A percentile compares a stretch with the other conserved stretches of the same genome.
Conservation (phyloP, 2,113 vertebrate species). For the Cairina moschata region DNA sequence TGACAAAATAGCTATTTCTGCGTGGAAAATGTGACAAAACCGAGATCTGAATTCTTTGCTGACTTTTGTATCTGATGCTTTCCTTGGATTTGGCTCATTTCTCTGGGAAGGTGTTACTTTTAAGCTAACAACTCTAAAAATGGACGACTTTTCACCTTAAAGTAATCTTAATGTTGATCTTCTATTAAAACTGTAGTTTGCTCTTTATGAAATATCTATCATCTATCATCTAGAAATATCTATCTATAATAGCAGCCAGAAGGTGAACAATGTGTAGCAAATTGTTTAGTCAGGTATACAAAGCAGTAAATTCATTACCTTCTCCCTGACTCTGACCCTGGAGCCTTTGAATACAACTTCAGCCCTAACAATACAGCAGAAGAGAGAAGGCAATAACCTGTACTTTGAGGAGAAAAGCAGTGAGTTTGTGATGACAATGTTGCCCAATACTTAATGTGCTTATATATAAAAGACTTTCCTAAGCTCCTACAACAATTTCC, state of each 20-base stretch:
- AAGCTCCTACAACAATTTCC: neutral
- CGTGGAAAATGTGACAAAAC: constrained; percentile 39
- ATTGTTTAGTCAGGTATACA: neutral
- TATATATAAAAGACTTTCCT: neutral
- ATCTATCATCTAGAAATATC: too few species aligned
- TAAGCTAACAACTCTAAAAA: neutral
- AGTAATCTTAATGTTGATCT: neutral
- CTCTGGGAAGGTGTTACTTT: constrained; percentile 9
- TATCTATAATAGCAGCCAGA: neutral
- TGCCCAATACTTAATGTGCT: neutral
- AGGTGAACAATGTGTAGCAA: neutral
- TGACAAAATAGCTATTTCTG: constrained; percentile 57
- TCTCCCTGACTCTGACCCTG: neutral
- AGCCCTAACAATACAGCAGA: neutral
- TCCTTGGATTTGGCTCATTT: constrained; percentile 4
- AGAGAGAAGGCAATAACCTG: neutral
- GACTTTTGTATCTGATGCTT: neutral
- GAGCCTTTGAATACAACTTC: neutral
- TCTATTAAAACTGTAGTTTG: neutral
- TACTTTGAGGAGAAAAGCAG: neutral
- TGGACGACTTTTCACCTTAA: neutral
- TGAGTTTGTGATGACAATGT: neutral
- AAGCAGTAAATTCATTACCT: neutral
- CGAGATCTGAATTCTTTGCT: neutral
- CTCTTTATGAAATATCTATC: neutral